A percentile compares a stretch with the other conserved stretches of the same genome.
Evolutionary conservation across 2,797 vertebrate genomes (phyloP).

Genomic region (Tangara arthus): DNA sequence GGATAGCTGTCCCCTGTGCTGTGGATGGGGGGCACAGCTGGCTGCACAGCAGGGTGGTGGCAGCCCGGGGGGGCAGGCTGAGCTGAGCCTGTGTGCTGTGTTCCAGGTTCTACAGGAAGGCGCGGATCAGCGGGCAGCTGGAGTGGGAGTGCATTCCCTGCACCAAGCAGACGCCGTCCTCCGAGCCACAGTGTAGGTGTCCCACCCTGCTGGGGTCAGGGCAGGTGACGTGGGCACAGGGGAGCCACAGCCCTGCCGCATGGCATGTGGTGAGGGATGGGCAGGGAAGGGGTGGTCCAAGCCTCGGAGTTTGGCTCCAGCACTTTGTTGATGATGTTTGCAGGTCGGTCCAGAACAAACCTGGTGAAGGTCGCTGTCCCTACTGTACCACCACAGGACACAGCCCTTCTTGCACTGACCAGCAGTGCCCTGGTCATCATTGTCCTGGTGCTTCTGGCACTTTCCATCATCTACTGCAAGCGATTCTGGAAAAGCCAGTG

Average conservation of each 20-base stretch:
- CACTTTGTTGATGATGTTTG: neutral
- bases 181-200: constrained; percentile 76
- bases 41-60: neutral
- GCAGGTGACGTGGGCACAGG: fast-evolving
- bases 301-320: neutral
- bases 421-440: constrained; percentile 71
- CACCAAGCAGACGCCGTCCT: constrained; percentile 71
- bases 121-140: constrained; percentile 77
- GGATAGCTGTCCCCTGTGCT: neutral
- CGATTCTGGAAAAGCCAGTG: constrained; percentile 69
- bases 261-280: fast-evolving
- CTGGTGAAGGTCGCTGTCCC: constrained; percentile 53
- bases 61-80: neutral
- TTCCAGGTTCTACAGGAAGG: constrained; percentile 82
- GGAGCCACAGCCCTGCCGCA: neutral
- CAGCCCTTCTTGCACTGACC: constrained; percentile 67
- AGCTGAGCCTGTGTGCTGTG: constrained; percentile 2
- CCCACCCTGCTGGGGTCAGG: fast-evolving
- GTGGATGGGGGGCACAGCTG: neutral
- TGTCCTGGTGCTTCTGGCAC: constrained; percentile 63
- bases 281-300: neutral
- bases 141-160: constrained; percentile 83
- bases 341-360: constrained; percentile 68
- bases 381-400: constrained; percentile 53
- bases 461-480: constrained; percentile 71